Conservation (phyloP, 2,113 vertebrate genomes). For the Naja naja region DNA sequence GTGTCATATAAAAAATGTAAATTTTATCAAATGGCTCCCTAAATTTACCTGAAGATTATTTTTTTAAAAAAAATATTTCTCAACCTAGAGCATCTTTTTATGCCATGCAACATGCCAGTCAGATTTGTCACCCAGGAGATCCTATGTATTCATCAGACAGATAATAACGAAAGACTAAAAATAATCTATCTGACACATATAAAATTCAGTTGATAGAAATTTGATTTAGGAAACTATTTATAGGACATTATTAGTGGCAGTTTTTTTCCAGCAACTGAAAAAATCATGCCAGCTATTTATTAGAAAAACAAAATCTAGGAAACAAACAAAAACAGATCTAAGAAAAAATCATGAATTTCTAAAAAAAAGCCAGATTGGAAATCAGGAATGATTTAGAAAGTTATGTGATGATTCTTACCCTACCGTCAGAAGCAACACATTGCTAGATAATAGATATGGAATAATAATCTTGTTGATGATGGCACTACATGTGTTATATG, state of each 20-base stretch:
- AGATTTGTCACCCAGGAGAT: constrained; percentile 59
- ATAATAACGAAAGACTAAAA: constrained; percentile 61
- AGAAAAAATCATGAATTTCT: constrained; percentile 9
- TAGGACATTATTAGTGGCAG: background rate
- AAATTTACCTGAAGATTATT: background rate
- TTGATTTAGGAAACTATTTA: constrained; percentile 33
- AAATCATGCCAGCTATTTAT: constrained; percentile 12
- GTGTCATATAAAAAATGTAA: background rate
- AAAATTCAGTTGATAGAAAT: constrained; percentile 56
- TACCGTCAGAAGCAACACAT: background rate
- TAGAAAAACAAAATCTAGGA: background rate
- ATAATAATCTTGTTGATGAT: constrained; percentile 9
- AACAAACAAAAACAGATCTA: constrained; percentile 24
- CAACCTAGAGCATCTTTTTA: constrained; percentile 65
- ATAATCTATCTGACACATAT: constrained; percentile 59
- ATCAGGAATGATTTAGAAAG: background rate
- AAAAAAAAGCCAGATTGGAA: constrained; percentile 23
- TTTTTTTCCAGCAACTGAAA: constrained; percentile 31
- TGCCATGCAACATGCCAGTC: constrained; percentile 63
- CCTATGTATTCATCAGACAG: constrained; percentile 62
- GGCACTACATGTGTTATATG: background rate
- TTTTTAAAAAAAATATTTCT: constrained; percentile 46
- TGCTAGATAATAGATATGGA: background rate
- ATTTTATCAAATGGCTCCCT: background rate
- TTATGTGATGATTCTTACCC: background rate